Evolutionary conservation across 2,888 invertebrate genomes (phyloP), one percentile per base, ranked within the genome.

Genomic region (Hyles lineata): DNA sequence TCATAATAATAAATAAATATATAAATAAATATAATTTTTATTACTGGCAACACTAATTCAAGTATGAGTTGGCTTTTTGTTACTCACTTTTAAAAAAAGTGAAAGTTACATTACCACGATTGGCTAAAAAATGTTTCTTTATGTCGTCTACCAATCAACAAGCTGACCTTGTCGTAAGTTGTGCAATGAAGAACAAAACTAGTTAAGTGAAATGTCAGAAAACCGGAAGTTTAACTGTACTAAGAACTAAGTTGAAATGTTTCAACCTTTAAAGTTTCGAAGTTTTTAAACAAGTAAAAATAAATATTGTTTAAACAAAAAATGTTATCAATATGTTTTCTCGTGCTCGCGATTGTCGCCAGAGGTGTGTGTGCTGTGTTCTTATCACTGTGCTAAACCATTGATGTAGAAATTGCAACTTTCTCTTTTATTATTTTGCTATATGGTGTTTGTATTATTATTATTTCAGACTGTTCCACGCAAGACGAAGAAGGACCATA

Each of bases 401-500:
- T 67, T 50, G 21, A 21, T 15, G 2, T 23, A 23, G 9, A 58
- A 69, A 32, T 58, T 7, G 29, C 69, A 83, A 91, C 90, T 91
- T 91, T 92, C 89, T 88, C 89, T 83, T 77, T 70, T 74, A 75
- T 78, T 74, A 72, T 79, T 70, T 76, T 70, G 19, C 67, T 75
- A 62, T 59, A 11, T 35, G 62, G 50, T 71, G 73, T 23, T 21
- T 74, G 75, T 74, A 78, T 75, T 76, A 73, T 69, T 76, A 70
- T 70, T 60, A 73, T 92, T 92, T 35, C 87, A 94, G 94, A 87
- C 73, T 89, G 90, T 76, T 83, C 78, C 69, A 88, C 93, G n/a
- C 93, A 95, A 79, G 96, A 97, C 72, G 96, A 96, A 62, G 96
- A 96, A 58, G 97, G 96, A 0, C 97, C 97, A 7, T 98, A 98